Percentiles rank a stretch among this genome's conserved stretches.
Conservation (phyloP, 2,797 vertebrate genomes). For the Coreius guichenoti region DNA sequence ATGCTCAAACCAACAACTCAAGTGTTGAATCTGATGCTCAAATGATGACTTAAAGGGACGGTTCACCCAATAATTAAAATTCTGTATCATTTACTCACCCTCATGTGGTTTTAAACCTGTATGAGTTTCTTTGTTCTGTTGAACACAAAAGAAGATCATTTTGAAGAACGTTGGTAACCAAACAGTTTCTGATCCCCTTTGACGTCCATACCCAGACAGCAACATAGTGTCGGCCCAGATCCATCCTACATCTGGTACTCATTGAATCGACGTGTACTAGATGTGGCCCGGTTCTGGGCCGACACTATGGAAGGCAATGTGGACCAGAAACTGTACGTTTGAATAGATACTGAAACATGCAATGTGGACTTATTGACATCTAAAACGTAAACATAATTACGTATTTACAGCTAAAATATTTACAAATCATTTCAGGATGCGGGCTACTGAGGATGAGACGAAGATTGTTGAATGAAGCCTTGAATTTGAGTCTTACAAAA, state of each 20-base stretch:
- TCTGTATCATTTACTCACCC: neutral
- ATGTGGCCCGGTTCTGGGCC: no score
- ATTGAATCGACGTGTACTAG: no score
- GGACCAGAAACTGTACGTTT: neutral
- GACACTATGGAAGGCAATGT: no score
- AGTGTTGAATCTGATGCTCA: neutral
- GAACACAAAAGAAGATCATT: no score
- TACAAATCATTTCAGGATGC: neutral
- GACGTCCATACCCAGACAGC: no score
- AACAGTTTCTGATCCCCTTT: no score
- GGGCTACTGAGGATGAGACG: neutral
- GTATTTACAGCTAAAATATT: neutral
- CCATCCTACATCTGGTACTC: no score
- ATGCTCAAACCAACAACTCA: neutral
- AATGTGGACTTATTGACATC: neutral
- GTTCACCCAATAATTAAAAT: neutral
- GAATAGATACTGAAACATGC: neutral
- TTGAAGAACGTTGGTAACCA: no score
- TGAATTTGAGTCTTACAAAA: neutral
- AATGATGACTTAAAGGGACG: neutral
- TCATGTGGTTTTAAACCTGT: neutral
- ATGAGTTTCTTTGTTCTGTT: neutral
- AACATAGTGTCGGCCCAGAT: no score
- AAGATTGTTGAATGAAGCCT: neutral
- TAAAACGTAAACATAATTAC: neutral